A percentile compares a stretch with the other conserved stretches of the same genome.
phyloP scores from a whole-genome alignment of 2,113 vertebrate species.

The Merops nubicus region DNA sequence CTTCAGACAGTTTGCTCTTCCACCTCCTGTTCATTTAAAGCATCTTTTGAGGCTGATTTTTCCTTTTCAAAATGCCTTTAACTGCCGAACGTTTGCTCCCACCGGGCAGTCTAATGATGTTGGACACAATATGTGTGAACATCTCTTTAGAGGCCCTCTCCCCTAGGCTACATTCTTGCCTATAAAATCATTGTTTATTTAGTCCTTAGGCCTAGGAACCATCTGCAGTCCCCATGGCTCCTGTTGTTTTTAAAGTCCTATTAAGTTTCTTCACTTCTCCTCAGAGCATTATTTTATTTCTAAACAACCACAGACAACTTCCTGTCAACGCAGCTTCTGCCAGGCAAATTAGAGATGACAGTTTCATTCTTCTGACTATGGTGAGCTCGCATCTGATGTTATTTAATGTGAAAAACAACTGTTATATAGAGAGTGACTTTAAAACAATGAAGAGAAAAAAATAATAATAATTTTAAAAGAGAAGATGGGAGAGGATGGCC shows the following conservation, averaged over 20 bases:
- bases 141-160: constrained; percentile 71
- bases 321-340: constrained; percentile 5
- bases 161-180: constrained; percentile 73
- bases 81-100: constrained; percentile 61
- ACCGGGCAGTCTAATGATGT: constrained; percentile 80
- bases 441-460: constrained; percentile 22
- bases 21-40: constrained; percentile 54
- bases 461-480: neutral
- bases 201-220: constrained; percentile 73
- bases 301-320: constrained; percentile 73
- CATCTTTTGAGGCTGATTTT: constrained; percentile 62
- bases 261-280: constrained; percentile 80
- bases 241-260: constrained; percentile 82
- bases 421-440: constrained; percentile 34
- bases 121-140: constrained; percentile 75
- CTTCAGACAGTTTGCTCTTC: constrained; percentile 43
- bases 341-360: constrained; percentile 71
- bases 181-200: constrained; percentile 75
- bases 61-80: constrained; percentile 55
- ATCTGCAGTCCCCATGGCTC: constrained; percentile 80
- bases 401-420: constrained; percentile 61
- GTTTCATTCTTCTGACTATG: constrained; percentile 68
- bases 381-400: constrained; percentile 45
- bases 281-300: constrained; percentile 79
- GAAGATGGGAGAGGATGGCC: neutral